Evolutionary conservation across 2,888 invertebrate genomes (phyloP).

Genomic region (Alsophila aescularia): DNA sequence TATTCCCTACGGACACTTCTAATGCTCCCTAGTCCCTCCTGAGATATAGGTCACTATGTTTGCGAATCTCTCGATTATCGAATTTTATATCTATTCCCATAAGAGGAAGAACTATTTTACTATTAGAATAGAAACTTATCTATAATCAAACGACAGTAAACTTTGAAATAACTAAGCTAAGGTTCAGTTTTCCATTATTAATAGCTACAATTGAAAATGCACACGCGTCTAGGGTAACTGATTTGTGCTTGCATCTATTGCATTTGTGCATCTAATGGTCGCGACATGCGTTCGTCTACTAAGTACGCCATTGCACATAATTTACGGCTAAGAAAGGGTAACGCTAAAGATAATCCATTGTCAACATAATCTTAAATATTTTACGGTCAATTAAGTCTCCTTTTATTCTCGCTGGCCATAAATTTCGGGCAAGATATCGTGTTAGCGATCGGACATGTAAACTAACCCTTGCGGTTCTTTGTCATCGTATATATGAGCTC

Average conservation of each 20-base stretch:
- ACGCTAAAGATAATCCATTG: slow-evolving; percentile 64
- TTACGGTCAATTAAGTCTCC: slow-evolving; percentile 66
- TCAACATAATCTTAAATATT: slow-evolving; percentile 79
- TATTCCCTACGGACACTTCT: slow-evolving; percentile 73
- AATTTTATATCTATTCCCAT: slow-evolving; percentile 44
- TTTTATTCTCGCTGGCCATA: slow-evolving; percentile 64
- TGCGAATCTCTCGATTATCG: slow-evolving; percentile 48
- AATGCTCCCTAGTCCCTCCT: slow-evolving; percentile 73
- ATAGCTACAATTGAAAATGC: slow-evolving; percentile 29
- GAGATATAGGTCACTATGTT: slow-evolving; percentile 82
- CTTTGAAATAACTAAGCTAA: background rate
- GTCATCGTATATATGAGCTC: slow-evolving; percentile 44
- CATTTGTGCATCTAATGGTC: slow-evolving; percentile 71
- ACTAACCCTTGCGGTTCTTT: slow-evolving; percentile 48
- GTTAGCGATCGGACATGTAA: slow-evolving; percentile 44
- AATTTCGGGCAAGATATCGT: slow-evolving; percentile 62
- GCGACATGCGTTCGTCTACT: slow-evolving; percentile 63
- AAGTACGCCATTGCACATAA: slow-evolving; percentile 68
- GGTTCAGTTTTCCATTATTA: slow-evolving; percentile 9
- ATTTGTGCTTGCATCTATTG: slow-evolving; percentile 70
- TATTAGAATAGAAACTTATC: background rate
- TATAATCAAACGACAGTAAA: slow-evolving; percentile 8
- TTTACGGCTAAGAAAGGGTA: slow-evolving; percentile 77
- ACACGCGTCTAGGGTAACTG: slow-evolving; percentile 50
- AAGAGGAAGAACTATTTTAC: slow-evolving; percentile 25